These are phyloP conservation scores for Copsychus sechellarum DNA, from an alignment of 2,113 vertebrate species.

Conservation along the genomic window DNA sequence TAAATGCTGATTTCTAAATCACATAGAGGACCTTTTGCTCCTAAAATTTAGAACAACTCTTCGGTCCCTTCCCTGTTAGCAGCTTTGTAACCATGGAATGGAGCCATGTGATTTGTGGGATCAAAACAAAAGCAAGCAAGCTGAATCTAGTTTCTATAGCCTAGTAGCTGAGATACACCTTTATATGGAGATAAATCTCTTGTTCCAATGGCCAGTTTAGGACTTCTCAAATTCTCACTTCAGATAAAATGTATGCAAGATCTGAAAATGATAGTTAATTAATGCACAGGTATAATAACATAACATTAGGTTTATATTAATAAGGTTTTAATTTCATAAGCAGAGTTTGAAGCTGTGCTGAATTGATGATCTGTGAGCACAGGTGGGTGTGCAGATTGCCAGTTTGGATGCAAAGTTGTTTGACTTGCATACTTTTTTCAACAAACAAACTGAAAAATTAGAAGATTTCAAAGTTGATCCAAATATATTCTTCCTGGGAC, in stretches of 20 bases:
- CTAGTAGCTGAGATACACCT: background rate
- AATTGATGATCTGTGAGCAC: background rate
- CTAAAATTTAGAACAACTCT: background rate
- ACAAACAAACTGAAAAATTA: background rate
- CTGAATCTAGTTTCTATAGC: background rate
- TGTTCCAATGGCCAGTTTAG: background rate
- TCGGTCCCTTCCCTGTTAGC: background rate
- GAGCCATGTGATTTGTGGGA: background rate
- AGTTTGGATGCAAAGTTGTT: background rate
- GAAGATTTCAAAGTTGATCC: background rate
- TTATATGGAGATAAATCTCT: background rate
- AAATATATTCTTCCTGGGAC: background rate
- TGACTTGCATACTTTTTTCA: background rate
- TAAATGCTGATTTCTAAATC: background rate
- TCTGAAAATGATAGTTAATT: background rate
- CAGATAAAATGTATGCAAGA: background rate
- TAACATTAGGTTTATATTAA: background rate
- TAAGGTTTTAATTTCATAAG: background rate
- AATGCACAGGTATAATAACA: background rate
- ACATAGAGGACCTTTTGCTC: background rate
- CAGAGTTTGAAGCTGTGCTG: background rate
- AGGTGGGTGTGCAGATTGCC: background rate
- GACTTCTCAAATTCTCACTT: background rate
- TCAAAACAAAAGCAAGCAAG: background rate
- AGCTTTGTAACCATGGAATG: background rate